These are phyloP conservation scores for Eilema caniola DNA, from an alignment of 2,888 invertebrate species.

Conservation along the genomic window DNA sequence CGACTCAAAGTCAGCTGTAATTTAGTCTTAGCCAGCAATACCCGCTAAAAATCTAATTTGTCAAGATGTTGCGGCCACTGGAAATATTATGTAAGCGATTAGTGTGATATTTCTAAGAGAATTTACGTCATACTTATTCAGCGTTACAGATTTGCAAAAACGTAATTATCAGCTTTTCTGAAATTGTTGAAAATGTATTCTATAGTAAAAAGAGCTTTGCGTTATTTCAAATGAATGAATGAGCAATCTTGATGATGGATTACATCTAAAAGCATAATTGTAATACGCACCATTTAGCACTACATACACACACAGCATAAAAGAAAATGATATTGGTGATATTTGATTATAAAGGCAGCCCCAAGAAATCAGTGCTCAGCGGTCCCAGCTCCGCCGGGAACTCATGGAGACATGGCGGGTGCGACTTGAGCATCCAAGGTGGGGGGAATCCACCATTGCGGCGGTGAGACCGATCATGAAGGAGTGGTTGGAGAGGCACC, in stretches of 20 bases:
- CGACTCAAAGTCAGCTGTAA: slow-evolving; percentile 83
- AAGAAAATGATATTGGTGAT: not conserved
- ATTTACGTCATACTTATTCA: slow-evolving; percentile 46
- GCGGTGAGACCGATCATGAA: no score
- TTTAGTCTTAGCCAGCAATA: slow-evolving; percentile 84
- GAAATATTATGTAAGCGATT: slow-evolving; percentile 48
- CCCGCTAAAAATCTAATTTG: slow-evolving; percentile 85
- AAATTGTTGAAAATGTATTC: slow-evolving; percentile 37
- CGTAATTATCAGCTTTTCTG: slow-evolving; percentile 41
- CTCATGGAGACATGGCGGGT: no score
- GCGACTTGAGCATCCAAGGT: no score
- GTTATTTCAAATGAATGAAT: slow-evolving; percentile 38
- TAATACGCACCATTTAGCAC: not conserved
- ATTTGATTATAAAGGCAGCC: not conserved
- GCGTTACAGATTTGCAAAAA: slow-evolving; percentile 46
- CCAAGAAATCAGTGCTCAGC: no score
- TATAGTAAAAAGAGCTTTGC: slow-evolving; percentile 44
- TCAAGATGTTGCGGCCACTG: slow-evolving; percentile 73
- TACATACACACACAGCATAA: not conserved
- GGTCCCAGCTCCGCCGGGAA: no score
- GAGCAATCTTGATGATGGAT: slow-evolving; percentile 31
- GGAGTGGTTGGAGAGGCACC: no score
- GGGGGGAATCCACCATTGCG: no score
- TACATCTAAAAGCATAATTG: not conserved
- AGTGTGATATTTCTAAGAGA: slow-evolving; percentile 46